Base-by-base conservation (phyloP, 2,113 vertebrate species). In the Pterophyllum scalare region DNA sequence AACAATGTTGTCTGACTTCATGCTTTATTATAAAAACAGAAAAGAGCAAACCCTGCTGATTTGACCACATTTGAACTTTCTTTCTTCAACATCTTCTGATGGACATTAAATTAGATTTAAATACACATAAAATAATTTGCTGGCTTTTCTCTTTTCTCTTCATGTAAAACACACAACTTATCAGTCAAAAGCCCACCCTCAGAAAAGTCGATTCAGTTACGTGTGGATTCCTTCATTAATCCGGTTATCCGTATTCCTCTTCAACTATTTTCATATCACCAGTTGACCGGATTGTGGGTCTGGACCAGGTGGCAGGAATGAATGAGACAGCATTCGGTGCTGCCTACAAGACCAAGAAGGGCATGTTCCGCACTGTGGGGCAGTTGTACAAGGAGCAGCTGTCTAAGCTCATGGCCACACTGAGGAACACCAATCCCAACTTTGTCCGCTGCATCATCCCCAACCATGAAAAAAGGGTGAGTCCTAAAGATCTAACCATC, bases 241-340 rank as follows among this genome's bases (percentile, higher is more conserved):
- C 13, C 28, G 28, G 31, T 59, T 14, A 26, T 49, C 28, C 2
- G 7, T 19, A 14, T 22, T 70, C 10, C 26, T 22, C 28, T 13
- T 85, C 4, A 14, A 81, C 28, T 22, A 6, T 10, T 46, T 43
- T 33, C 65, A 43, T 74, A 5, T 26, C 38, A 15, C 74, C 94
- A 99, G 98, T 99, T 89, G 98, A 99, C 94, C 97, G 98, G 13
- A 99, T 99, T 6, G 98, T 99, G 91, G 98, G 98, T 87, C 96
- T 99, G 92, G 98, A 99, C 93, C 98, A 99, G 94, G 98, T 99
- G 33, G 97, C 97, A 0, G 98, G 98, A 0, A 99, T 99, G 96
- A 98, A 97, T 0, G 98, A 99, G 94, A 99, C 98, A 0, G 97
- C 98, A 1, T 99, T 99, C 1, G 98, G 98, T 67, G 40, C 64